Percentiles rank a stretch among this genome's conserved stretches.
phyloP scores from a whole-genome alignment of 2,113 vertebrate species.

The Neodon shergylaensis region DNA sequence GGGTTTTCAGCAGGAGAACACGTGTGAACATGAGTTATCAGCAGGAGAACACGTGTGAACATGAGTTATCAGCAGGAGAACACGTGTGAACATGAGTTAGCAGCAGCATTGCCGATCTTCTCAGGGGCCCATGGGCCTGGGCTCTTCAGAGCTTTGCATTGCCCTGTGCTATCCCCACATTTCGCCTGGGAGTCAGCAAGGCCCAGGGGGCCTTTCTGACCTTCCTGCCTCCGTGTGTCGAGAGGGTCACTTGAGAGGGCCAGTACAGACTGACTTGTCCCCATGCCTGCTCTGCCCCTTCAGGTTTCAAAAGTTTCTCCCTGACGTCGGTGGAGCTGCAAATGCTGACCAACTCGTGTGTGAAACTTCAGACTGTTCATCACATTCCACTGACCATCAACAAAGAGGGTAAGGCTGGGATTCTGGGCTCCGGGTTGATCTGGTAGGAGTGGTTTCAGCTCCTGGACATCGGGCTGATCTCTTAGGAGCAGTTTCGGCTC shows the following conservation, averaged over 20 bases:
- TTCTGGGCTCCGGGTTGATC: too few species aligned
- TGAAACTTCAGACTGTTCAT: slow-evolving; percentile 98
- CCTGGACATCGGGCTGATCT: too few species aligned
- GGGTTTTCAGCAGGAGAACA: too few species aligned
- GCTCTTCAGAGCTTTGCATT: not conserved
- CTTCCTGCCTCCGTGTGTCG: too few species aligned
- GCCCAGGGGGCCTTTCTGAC: rapidly evolving
- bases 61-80: too few species aligned
- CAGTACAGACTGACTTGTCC: not conserved
- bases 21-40: not conserved
- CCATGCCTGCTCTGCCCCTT: rapidly evolving
- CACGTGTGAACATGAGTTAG: not conserved
- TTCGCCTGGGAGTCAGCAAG: not conserved
- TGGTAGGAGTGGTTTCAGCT: too few species aligned
- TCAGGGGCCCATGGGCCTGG: not conserved
- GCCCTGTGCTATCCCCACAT: not conserved
- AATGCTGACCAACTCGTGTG: slow-evolving; percentile 97
- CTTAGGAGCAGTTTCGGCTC: too few species aligned
- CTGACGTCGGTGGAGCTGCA: slow-evolving; percentile 97
- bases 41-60: too few species aligned
- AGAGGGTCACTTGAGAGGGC: too few species aligned
- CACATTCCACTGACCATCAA: slow-evolving; percentile 95
- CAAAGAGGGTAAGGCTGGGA: slow-evolving; percentile 90
- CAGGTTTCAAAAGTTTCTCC: slow-evolving; percentile 95
- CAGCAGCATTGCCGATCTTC: not conserved